These are phyloP conservation scores for Sinocyclocheilus maitianheensis DNA, from an alignment of 2,113 vertebrate genomes.

Conservation along the genomic window DNA sequence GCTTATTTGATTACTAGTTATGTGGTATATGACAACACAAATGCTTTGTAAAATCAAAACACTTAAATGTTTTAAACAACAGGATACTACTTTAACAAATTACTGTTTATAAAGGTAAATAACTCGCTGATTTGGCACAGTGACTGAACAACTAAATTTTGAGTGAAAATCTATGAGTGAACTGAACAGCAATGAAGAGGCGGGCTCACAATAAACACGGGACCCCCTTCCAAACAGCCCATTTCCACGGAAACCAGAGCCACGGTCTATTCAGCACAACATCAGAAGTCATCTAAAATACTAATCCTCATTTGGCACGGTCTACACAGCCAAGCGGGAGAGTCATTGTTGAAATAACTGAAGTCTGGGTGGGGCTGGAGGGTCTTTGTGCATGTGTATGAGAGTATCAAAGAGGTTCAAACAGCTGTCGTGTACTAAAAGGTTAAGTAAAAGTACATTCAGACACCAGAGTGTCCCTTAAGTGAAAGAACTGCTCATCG, in stretches of 20 bases:
- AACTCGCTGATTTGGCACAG: background rate
- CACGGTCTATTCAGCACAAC: constrained; percentile 63
- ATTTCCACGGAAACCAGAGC: constrained; percentile 63
- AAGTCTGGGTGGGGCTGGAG: constrained; percentile 58
- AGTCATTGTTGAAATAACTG: constrained; percentile 73
- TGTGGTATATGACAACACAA: background rate
- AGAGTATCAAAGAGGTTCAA: constrained; percentile 53
- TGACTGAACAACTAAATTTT: background rate
- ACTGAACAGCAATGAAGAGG: constrained; percentile 56
- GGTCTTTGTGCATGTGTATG: constrained; percentile 52
- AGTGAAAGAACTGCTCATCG: constrained; percentile 55
- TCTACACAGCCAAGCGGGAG: constrained; percentile 59
- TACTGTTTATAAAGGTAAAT: background rate
- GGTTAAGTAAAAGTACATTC: constrained; percentile 66
- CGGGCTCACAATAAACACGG: constrained; percentile 56
- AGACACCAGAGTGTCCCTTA: constrained; percentile 59
- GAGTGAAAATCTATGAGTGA: constrained; percentile 38
- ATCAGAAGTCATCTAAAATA: constrained; percentile 75
- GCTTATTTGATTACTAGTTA: background rate
- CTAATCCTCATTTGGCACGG: constrained; percentile 72
- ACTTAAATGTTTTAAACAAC: background rate
- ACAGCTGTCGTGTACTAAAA: constrained; percentile 71
- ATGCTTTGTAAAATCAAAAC: background rate
- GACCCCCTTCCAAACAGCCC: constrained; percentile 57
- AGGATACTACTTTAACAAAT: background rate